Percentiles rank a stretch among this genome's conserved stretches.
Evolutionary conservation across 2,797 vertebrate genomes (phyloP).

Genomic region (Morus bassanus): DNA sequence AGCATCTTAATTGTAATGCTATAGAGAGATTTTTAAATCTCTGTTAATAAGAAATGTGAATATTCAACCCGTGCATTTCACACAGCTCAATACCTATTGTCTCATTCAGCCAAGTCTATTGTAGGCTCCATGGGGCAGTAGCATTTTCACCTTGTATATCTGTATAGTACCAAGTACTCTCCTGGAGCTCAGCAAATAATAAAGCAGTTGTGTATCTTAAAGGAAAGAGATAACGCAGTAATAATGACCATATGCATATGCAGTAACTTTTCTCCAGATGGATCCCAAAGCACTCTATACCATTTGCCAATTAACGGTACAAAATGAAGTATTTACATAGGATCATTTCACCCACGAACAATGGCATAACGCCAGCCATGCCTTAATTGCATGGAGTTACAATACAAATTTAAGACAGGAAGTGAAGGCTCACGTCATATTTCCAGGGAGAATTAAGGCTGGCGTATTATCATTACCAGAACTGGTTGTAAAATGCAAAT

Average conservation of each 20-base stretch:
- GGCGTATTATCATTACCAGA: background rate
- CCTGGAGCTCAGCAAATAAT: slow-evolving; percentile 6
- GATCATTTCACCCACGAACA: slow-evolving; percentile 61
- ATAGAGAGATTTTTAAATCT: background rate
- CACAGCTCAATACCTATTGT: background rate
- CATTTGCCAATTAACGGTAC: slow-evolving; percentile 63
- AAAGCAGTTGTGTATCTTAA: slow-evolving; percentile 41
- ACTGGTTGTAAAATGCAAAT: slow-evolving; percentile 6
- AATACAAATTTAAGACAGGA: slow-evolving; percentile 56
- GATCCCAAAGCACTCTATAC: slow-evolving; percentile 57
- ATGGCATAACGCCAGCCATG: slow-evolving; percentile 48
- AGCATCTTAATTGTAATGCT: background rate
- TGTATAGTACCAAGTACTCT: background rate
- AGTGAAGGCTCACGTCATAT: slow-evolving; percentile 34
- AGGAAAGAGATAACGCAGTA: slow-evolving; percentile 30
- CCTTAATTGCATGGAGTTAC: slow-evolving; percentile 56
- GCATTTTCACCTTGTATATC: background rate
- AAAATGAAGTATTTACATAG: slow-evolving; percentile 62
- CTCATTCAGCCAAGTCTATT: background rate
- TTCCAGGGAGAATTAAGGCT: slow-evolving; percentile 9
- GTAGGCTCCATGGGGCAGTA: background rate
- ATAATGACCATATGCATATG: slow-evolving; percentile 51
- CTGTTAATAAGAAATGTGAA: background rate
- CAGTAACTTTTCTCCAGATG: slow-evolving; percentile 64
- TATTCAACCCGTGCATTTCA: background rate